Conservation (phyloP, 2,888 invertebrate species). For the Gari tellinella region DNA sequence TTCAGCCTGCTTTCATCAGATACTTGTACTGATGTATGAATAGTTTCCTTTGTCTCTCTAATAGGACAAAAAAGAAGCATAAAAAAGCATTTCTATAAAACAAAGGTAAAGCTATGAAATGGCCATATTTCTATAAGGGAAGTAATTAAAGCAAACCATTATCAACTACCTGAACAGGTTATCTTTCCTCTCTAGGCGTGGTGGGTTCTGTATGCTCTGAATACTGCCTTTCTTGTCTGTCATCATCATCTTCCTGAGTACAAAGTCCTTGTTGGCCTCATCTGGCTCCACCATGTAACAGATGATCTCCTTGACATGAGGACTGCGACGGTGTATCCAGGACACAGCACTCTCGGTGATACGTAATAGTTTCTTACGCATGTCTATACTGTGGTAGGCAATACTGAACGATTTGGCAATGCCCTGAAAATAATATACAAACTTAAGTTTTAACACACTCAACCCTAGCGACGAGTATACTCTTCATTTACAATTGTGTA, state of each 20-base stretch:
- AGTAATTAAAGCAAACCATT: neutral
- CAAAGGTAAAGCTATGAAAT: too few relatives aligned
- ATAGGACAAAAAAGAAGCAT: too few relatives aligned
- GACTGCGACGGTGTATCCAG: slow-evolving; percentile 82
- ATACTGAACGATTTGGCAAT: slow-evolving; percentile 83
- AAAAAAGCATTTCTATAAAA: too few relatives aligned
- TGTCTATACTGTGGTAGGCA: slow-evolving; percentile 83
- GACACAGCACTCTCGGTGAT: slow-evolving; percentile 83
- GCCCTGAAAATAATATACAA: slow-evolving; percentile 69
- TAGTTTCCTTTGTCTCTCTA: too few relatives aligned
- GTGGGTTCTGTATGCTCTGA: slow-evolving; percentile 71
- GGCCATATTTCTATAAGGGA: too few relatives aligned
- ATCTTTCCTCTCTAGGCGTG: slow-evolving; percentile 81
- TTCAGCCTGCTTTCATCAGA: too few relatives aligned
- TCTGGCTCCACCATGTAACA: slow-evolving; percentile 83
- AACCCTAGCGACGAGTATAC: too few relatives aligned
- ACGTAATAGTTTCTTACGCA: slow-evolving; percentile 80
- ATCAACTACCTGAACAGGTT: slow-evolving; percentile 81
- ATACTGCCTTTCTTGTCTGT: slow-evolving; percentile 79
- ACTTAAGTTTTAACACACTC: too few relatives aligned
- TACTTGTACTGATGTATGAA: too few relatives aligned
- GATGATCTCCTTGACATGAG: slow-evolving; percentile 78
- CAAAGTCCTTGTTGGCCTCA: slow-evolving; percentile 73
- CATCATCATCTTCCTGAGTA: slow-evolving; percentile 81
- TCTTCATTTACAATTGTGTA: too few relatives aligned